Percentiles rank a stretch among this genome's conserved stretches.
Evolutionary conservation across 2,888 invertebrate species (phyloP).

Genomic region (Tetragonisca angustula): DNA sequence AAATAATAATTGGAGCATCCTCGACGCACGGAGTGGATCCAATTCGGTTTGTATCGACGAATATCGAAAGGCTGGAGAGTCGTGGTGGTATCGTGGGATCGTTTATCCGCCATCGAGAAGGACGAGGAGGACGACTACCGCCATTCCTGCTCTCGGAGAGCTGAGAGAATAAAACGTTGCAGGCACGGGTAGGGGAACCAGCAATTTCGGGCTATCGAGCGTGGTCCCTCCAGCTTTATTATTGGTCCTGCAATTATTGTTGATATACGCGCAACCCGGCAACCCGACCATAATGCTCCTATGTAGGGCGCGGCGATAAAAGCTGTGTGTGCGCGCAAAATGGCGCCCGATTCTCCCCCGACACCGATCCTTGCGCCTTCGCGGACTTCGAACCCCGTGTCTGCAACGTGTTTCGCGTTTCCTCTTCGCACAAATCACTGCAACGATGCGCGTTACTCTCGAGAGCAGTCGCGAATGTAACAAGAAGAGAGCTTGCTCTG

Average conservation of each 20-base stretch:
- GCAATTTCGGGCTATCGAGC: slow-evolving; percentile 84
- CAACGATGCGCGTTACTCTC: not conserved
- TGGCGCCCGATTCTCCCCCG: slow-evolving; percentile 71
- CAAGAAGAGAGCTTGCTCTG: not conserved
- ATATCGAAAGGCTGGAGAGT: not conserved
- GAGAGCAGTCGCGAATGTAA: not conserved
- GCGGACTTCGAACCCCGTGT: not conserved
- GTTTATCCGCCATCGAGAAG: slow-evolving; percentile 83
- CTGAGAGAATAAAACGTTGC: slow-evolving; percentile 71
- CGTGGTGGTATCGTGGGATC: slow-evolving; percentile 75
- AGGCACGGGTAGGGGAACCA: slow-evolving; percentile 81
- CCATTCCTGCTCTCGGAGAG: slow-evolving; percentile 72
- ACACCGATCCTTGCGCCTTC: slow-evolving; percentile 24
- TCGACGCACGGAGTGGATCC: not conserved
- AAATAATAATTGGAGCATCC: too few relatives aligned
- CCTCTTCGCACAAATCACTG: slow-evolving; percentile 3
- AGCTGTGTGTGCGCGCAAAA: slow-evolving; percentile 74
- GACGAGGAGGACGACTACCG: slow-evolving; percentile 65
- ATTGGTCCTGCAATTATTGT: slow-evolving; percentile 84
- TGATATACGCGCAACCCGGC: slow-evolving; percentile 82
- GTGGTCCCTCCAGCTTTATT: slow-evolving; percentile 83
- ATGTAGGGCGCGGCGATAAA: slow-evolving; percentile 79
- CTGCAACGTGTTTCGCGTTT: not conserved
- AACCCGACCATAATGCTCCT: slow-evolving; percentile 71
- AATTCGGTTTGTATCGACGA: not conserved